Percentiles rank a stretch among this genome's conserved stretches.
Evolutionary conservation across 1,140 invertebrate species (phyloP).

Genomic region (Wasmannia auropunctata): DNA sequence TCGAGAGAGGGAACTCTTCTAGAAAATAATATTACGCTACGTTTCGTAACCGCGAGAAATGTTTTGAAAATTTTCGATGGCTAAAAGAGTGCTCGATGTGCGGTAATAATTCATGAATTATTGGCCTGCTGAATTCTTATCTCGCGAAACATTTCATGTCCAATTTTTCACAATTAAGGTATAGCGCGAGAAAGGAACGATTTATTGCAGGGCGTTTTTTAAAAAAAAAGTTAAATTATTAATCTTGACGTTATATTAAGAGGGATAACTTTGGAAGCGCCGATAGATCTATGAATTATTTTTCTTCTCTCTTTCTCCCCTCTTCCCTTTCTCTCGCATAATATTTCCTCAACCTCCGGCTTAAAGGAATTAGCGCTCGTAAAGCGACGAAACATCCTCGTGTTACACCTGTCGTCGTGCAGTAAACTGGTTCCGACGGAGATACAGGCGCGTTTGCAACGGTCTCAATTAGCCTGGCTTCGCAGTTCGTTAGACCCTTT

Average conservation of each 20-base stretch:
- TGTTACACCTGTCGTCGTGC: constrained; percentile 71
- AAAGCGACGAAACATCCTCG: constrained; percentile 71
- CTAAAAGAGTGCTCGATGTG: neutral
- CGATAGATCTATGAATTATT: constrained; percentile 36
- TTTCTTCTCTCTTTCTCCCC: neutral
- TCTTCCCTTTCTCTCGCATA: constrained; percentile 6
- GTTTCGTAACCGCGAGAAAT: constrained; percentile 46
- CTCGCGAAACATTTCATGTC: neutral
- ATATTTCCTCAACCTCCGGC: constrained; percentile 49
- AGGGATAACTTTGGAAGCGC: neutral
- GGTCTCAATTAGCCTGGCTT: constrained; percentile 75
- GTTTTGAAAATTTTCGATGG: constrained; percentile 22
- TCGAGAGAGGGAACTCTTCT: constrained; percentile 47
- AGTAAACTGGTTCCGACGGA: constrained; percentile 69
- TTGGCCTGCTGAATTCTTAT: neutral
- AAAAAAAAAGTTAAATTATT: neutral
- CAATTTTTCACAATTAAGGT: neutral
- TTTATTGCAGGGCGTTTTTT: neutral
- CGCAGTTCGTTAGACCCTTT: constrained; percentile 78
- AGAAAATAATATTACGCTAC: constrained; percentile 55
- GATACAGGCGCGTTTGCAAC: constrained; percentile 67
- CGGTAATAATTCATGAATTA: constrained; percentile 2
- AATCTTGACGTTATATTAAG: neutral
- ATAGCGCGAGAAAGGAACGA: neutral
- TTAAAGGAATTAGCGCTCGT: constrained; percentile 72